A percentile compares a stretch with the other conserved stretches of the same genome.
Conservation (phyloP, 2,888 invertebrate species). For the Brachyptera risi region DNA sequence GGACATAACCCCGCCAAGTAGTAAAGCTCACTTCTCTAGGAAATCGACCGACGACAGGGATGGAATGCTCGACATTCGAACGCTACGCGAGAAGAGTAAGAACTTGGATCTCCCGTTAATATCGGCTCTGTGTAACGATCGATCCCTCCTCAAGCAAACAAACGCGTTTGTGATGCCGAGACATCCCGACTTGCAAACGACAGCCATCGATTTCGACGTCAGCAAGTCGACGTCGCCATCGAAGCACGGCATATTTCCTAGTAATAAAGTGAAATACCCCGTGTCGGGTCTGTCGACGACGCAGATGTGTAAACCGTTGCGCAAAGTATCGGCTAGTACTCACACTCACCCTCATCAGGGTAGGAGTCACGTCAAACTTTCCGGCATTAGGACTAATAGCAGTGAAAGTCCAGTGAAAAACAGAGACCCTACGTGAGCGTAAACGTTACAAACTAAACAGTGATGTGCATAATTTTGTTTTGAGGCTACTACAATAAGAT, state of each 20-base stretch:
- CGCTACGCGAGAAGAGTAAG: conserved; percentile 81
- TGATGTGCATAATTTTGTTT: too few relatives aligned
- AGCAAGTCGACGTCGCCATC: neutral
- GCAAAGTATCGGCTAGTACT: conserved; percentile 44
- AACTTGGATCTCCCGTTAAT: conserved; percentile 88
- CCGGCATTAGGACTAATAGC: conserved; percentile 1
- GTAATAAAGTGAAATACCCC: conserved; percentile 58
- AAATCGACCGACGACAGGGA: too few relatives aligned
- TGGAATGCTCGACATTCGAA: conserved; percentile 67
- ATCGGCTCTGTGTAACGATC: conserved; percentile 89
- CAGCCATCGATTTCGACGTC: conserved; percentile 27
- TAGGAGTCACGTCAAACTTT: neutral
- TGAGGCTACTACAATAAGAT: too few relatives aligned
- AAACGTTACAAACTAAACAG: too few relatives aligned
- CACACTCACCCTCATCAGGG: conserved; percentile 30
- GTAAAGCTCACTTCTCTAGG: too few relatives aligned
- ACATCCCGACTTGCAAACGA: conserved; percentile 45
- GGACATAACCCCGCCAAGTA: too few relatives aligned
- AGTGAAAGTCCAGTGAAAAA: neutral
- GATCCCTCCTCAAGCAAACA: conserved; percentile 82
- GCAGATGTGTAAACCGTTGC: conserved; percentile 54
- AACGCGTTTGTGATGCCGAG: conserved; percentile 80
- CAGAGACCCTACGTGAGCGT: neutral
- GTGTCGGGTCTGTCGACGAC: conserved; percentile 60
- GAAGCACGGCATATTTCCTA: conserved; percentile 44